These are phyloP conservation scores for Pagrus major DNA, from an alignment of 2,113 vertebrate species.

Conservation along the genomic window DNA sequence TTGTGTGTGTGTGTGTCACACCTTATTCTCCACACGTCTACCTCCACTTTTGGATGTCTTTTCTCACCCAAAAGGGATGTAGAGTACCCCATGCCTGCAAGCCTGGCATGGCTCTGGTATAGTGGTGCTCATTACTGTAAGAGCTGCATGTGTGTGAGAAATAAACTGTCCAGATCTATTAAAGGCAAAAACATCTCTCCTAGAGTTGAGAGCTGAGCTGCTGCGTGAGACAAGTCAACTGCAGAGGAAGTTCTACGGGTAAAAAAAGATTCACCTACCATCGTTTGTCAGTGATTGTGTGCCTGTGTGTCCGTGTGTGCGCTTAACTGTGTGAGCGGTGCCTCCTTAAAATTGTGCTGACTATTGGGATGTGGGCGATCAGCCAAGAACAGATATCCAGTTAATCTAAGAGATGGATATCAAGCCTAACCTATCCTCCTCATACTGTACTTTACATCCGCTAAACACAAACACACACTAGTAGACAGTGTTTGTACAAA, in stretches of 20 bases:
- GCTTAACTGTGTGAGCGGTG: background rate
- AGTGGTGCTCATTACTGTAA: constrained; percentile 18
- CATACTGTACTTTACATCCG: background rate
- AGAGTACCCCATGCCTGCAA: background rate
- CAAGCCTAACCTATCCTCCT: background rate
- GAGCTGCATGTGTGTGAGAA: constrained; percentile 27
- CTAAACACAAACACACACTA: constrained; percentile 2
- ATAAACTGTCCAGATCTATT: background rate
- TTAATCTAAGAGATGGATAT: constrained; percentile 36
- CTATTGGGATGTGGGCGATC: constrained; percentile 18
- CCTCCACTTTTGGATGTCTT: constrained; percentile 2
- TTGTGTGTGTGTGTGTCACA: constrained; percentile 2
- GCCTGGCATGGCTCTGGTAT: background rate
- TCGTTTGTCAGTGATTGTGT: background rate
- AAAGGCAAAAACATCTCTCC: constrained; percentile 13
- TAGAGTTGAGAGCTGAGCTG: background rate
- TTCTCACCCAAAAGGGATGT: background rate
- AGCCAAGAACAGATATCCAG: constrained; percentile 10
- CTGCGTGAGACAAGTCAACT: background rate
- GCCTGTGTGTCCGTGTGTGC: background rate
- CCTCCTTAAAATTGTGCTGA: constrained; percentile 24
- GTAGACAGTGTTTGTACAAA: background rate
- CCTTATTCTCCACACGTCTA: constrained; percentile 15
- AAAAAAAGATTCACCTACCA: background rate
- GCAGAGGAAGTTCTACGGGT: background rate